Conservation (phyloP, 2,797 vertebrate species). For the Sebastes itinus region DNA sequence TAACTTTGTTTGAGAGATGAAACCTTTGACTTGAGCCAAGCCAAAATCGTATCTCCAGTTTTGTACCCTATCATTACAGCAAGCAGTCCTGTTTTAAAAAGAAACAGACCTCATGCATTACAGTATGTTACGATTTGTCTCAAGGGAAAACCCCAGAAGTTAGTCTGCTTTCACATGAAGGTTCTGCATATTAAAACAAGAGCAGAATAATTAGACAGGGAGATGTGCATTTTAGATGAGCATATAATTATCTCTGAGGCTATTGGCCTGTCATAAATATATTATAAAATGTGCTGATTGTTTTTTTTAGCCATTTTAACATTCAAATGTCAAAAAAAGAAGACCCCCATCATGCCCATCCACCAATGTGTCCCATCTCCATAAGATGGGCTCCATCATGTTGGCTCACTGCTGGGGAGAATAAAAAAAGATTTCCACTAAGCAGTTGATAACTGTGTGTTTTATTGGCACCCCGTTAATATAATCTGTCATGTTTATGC, state of each 20-base stretch:
- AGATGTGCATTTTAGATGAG: slow-evolving; percentile 25
- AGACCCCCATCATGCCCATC: not conserved
- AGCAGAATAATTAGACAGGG: slow-evolving; percentile 23
- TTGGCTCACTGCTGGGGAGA: not conserved
- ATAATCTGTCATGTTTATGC: not conserved
- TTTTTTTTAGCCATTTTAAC: not conserved
- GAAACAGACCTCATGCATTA: slow-evolving; percentile 31
- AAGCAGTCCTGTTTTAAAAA: slow-evolving; percentile 20
- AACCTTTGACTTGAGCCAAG: slow-evolving; percentile 35
- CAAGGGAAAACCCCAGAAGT: slow-evolving; percentile 2
- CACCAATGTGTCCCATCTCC: not conserved
- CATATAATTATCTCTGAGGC: slow-evolving; percentile 11
- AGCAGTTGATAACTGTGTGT: slow-evolving; percentile 1
- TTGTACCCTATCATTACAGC: slow-evolving; percentile 35
- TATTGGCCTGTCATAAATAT: not conserved
- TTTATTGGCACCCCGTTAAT: slow-evolving; percentile 9
- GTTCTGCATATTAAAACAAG: slow-evolving; percentile 16
- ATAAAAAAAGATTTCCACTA: not conserved
- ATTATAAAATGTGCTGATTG: not conserved
- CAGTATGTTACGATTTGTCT: slow-evolving; percentile 20
- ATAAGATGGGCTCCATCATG: not conserved
- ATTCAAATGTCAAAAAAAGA: slow-evolving; percentile 7
- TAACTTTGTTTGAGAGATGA: slow-evolving; percentile 42
- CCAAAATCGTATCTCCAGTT: slow-evolving; percentile 28
- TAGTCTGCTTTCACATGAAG: not conserved